phyloP scores from a whole-genome alignment of 2,113 vertebrate genomes.

The Asarcornis scutulata region DNA sequence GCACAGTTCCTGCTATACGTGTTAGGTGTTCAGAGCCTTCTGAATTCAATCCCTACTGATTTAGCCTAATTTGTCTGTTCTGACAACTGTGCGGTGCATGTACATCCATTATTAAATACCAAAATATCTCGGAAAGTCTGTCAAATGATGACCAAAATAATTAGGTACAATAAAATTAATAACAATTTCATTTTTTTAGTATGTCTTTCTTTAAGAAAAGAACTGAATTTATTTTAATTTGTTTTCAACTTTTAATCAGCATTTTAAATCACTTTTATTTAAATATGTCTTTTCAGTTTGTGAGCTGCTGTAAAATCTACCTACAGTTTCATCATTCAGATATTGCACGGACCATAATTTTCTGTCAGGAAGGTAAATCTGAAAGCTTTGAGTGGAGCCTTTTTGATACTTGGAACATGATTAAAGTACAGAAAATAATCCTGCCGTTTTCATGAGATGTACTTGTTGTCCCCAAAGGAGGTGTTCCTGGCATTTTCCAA shows the following conservation, averaged over 20 bases:
- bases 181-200: not conserved
- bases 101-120: not conserved
- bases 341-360: not conserved
- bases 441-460: not conserved
- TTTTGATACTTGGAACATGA: not conserved
- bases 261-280: not conserved
- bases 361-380: conserved; percentile 15
- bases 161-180: not conserved
- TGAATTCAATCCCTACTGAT: not conserved
- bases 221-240: not conserved
- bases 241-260: not conserved
- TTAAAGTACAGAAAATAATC: not conserved
- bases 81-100: not conserved
- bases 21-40: not conserved
- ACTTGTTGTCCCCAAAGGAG: conserved; percentile 15
- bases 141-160: not conserved
- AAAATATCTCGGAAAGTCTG: not conserved
- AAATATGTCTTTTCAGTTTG: not conserved
- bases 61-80: conserved; percentile 1
- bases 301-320: not conserved
- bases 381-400: not conserved
- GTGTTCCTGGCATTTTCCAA: not conserved
- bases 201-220: not conserved
- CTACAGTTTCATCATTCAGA: not conserved
- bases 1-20: not conserved